Base-by-base conservation (phyloP, 2,888 invertebrate genomes). In the Habrosyne pyritoides region DNA sequence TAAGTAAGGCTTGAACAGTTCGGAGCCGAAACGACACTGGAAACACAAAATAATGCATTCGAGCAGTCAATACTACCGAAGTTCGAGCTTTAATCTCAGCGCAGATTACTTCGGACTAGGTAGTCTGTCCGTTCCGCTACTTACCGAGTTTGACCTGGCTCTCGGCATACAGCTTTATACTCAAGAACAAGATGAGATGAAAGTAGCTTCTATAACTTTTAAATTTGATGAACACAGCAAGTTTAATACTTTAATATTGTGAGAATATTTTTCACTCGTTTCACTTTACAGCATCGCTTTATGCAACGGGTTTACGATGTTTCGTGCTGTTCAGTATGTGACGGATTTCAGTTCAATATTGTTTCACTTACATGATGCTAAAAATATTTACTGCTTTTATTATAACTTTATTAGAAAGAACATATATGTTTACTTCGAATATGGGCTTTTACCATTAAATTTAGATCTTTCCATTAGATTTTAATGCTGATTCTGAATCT, bases 41-140 rank as follows among this genome's bases (percentile, higher is more conserved):
- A 64, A 67, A 81, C 81, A 80, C 81, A 77, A 86, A 86, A 86
- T 88, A 88, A 86, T 85, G 84, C 82, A 79, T 75, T 73, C 64
- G 71, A 70, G 68, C 74, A 81, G 78, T 83, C 84, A 79, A 89
- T 89, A 85, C 83, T 73, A 71, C 50, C 59, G 61, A 85, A 89
- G 81, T 90, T 87, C 63, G 74, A 74, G 84, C 84, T 79, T 89
- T 88, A 86, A 89, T 89, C 87, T 84, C 76, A 82, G 80, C 84
- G 77, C 76, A 79, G 84, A 88, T 87, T 86, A 86, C 83, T 77
- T 67, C 61, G 76, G 76, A 54, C 55, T 47, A 53, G 72, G 76
- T 71, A 71, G 42, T 42, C 64, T 66, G 62, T 68, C 69, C 71
- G 69, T 78, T 76, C 75, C 75, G 74, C 77, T 79, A 78, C 77